Conservation (phyloP, 2,888 invertebrate species). For the Frankliniella intonsa region DNA sequence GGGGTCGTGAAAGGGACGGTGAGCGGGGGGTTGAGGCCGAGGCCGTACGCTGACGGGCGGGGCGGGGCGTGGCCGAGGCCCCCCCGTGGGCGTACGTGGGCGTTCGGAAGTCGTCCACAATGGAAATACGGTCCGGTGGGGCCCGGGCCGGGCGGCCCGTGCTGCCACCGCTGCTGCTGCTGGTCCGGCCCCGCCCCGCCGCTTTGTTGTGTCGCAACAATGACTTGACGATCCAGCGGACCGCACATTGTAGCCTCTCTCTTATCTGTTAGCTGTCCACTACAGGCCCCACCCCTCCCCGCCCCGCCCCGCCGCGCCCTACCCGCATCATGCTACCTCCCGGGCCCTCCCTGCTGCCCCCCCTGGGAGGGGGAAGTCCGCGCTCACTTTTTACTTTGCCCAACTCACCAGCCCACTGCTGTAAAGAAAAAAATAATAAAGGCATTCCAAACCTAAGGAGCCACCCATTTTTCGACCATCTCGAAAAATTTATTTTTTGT, state of each 20-base stretch:
- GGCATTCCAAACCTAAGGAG: no score
- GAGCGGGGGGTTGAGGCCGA: no score
- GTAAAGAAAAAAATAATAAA: no score
- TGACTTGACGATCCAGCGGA: slow-evolving; percentile 16
- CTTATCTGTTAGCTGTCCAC: background rate
- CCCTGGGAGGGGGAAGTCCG: background rate
- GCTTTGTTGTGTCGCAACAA: slow-evolving; percentile 24
- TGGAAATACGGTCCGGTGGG: slow-evolving; percentile 19
- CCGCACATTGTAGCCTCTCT: background rate
- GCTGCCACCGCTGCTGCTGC: background rate
- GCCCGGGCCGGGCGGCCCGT: background rate
- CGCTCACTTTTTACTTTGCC: no score
- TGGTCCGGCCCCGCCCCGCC: background rate
- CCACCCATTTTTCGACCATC: no score
- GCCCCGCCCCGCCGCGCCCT: background rate
- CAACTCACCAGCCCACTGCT: no score
- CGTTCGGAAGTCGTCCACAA: slow-evolving; percentile 11
- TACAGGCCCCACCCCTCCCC: background rate
- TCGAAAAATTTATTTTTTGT: no score
- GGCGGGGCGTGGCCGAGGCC: background rate
- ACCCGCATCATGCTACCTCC: no score
- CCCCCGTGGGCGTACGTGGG: background rate
- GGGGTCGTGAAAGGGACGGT: background rate
- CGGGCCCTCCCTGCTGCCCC: background rate
- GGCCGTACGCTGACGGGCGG: background rate